Percentiles rank a stretch among this genome's conserved stretches.
Conservation (phyloP, 2,888 invertebrate genomes). For the Apotomis turbidana region DNA sequence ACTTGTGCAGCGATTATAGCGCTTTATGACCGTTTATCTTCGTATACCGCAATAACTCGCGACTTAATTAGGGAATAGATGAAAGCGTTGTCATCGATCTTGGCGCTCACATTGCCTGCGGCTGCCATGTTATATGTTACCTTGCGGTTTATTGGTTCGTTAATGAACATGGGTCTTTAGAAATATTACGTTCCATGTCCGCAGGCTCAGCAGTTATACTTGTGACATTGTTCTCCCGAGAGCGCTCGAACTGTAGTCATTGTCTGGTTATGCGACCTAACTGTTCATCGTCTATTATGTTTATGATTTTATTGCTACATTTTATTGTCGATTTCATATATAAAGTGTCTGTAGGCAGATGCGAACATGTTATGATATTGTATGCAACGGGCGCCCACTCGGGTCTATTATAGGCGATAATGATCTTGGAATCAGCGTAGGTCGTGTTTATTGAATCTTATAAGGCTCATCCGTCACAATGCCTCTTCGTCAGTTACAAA, state of each 20-base stretch:
- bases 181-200: neutral
- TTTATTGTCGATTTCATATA: constrained; percentile 48
- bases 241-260: constrained; percentile 58
- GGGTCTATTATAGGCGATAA: constrained; percentile 63
- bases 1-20: constrained; percentile 47
- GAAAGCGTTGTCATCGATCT: constrained; percentile 61
- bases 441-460: constrained; percentile 72
- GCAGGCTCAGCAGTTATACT: neutral
- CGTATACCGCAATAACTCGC: constrained; percentile 60
- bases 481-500: constrained; percentile 43
- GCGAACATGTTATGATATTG: constrained; percentile 67
- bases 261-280: constrained; percentile 67
- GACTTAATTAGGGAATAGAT: constrained; percentile 68
- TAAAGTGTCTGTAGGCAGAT: constrained; percentile 34
- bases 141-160: constrained; percentile 65
- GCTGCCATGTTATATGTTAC: constrained; percentile 53
- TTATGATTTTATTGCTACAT: constrained; percentile 60
- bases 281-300: constrained; percentile 68
- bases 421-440: constrained; percentile 78
- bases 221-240: constrained; percentile 2
- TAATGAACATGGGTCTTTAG: constrained; percentile 58
- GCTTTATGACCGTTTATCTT: constrained; percentile 50
- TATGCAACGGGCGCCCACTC: constrained; percentile 71
- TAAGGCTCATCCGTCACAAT: constrained; percentile 53
- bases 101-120: constrained; percentile 63